These are phyloP conservation scores for Pseudachorutes palmiensis DNA, from an alignment of 1,140 invertebrate genomes.

Conservation along the genomic window DNA sequence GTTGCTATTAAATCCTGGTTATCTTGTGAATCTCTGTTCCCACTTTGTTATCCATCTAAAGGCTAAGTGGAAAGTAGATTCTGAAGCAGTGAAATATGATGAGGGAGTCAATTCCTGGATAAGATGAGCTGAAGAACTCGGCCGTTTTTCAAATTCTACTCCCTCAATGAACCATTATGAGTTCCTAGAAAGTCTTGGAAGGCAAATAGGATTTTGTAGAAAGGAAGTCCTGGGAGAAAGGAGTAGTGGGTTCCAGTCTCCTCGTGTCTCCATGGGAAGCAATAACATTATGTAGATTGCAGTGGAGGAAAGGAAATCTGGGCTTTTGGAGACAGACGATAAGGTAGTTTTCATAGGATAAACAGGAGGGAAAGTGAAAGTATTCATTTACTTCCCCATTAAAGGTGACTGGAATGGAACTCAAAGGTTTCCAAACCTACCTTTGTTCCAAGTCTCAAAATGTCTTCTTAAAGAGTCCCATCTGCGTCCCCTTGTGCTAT, in stretches of 20 bases:
- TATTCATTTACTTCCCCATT: slow-evolving; percentile 4
- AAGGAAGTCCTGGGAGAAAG: too few relatives aligned
- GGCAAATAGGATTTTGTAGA: neutral
- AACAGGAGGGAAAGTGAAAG: slow-evolving; percentile 13
- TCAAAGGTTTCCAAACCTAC: neutral
- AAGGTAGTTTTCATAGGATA: slow-evolving; percentile 9
- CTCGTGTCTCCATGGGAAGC: too few relatives aligned
- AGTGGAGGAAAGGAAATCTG: neutral
- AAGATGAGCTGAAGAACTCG: neutral
- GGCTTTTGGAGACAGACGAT: neutral
- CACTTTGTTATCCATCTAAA: slow-evolving; percentile 9
- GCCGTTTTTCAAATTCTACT: neutral
- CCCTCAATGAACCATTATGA: slow-evolving; percentile 10
- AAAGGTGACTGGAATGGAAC: neutral
- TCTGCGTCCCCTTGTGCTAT: neutral
- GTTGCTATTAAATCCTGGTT: too few relatives aligned
- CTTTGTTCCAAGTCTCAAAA: neutral
- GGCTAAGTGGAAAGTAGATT: neutral
- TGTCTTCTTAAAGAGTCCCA: slow-evolving; percentile 4
- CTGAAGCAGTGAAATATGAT: slow-evolving; percentile 7
- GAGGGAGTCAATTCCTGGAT: slow-evolving; percentile 11
- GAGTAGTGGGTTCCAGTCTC: neutral
- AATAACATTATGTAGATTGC: slow-evolving; percentile 12
- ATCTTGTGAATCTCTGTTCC: neutral
- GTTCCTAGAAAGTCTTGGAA: neutral